phyloP scores from a whole-genome alignment of 1,140 invertebrate genomes.

The Phocides pigmalion region DNA sequence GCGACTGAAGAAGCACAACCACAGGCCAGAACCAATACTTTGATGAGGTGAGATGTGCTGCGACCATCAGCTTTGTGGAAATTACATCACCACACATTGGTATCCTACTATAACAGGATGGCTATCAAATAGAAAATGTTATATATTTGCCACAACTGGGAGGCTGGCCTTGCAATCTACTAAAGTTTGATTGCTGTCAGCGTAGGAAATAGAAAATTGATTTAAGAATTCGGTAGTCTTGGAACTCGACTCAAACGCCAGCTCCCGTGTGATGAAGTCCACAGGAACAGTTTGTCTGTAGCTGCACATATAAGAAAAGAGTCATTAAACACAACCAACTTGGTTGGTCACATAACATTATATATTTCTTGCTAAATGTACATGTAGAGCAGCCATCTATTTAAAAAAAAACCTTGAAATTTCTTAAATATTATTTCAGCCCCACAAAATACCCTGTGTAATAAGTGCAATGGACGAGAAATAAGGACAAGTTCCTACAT shows the following conservation, averaged over 20 bases:
- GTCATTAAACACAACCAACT: conserved; percentile 70
- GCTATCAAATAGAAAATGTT: conserved; percentile 72
- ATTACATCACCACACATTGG: conserved; percentile 76
- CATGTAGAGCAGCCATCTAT: no score
- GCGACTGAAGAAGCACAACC: conserved; percentile 33
- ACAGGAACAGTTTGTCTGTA: conserved; percentile 95
- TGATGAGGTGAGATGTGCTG: conserved; percentile 41
- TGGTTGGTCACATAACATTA: conserved; percentile 35
- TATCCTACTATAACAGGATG: conserved; percentile 64
- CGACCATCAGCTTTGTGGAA: conserved; percentile 41
- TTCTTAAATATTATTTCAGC: no score
- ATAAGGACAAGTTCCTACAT: no score
- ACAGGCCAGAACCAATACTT: conserved; percentile 18
- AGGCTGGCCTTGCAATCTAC: conserved; percentile 95
- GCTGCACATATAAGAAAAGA: conserved; percentile 89
- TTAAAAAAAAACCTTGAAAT: no score
- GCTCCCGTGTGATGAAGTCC: conserved; percentile 92
- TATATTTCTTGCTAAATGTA: no score
- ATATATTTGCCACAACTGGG: conserved; percentile 85
- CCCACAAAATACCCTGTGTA: no score
- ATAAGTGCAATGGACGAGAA: no score
- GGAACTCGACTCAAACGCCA: conserved; percentile 92
- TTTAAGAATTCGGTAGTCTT: conserved; percentile 94
- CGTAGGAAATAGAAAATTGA: conserved; percentile 91
- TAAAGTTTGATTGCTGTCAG: conserved; percentile 87